phyloP scores from a whole-genome alignment of 2,888 invertebrate species.

The Aphrophora alni region DNA sequence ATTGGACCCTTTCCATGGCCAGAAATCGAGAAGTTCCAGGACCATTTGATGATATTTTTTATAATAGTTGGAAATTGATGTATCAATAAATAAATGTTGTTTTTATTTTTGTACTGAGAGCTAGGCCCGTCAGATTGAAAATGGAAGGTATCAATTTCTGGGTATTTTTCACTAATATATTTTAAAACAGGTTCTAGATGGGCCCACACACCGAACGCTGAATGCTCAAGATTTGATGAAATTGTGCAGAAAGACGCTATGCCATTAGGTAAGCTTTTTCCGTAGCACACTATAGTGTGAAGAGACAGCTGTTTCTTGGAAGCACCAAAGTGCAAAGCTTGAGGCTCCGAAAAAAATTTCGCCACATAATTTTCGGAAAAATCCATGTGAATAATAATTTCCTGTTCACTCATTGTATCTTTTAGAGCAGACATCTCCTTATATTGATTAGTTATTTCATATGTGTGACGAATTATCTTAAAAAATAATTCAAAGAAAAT shows the following conservation, averaged over 20 bases:
- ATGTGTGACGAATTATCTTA: background rate
- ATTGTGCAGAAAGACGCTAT: slow-evolving; percentile 18
- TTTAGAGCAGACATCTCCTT: no score
- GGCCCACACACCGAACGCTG: background rate
- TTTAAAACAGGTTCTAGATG: slow-evolving; percentile 15
- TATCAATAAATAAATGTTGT: background rate
- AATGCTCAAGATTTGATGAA: background rate
- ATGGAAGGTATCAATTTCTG: background rate
- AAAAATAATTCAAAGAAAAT: background rate
- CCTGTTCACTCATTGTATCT: background rate
- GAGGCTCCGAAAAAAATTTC: no score
- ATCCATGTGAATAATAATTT: background rate
- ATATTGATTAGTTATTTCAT: background rate
- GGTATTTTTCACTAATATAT: background rate
- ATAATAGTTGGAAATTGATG: background rate
- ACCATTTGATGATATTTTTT: no score
- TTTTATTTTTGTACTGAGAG: slow-evolving; percentile 3
- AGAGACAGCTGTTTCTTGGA: no score
- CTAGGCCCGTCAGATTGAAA: background rate
- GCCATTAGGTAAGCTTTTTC: background rate
- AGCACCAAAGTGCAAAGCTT: no score
- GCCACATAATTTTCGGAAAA: no score
- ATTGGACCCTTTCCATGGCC: slow-evolving; percentile 18
- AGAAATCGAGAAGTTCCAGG: background rate
- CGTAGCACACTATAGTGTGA: background rate